Percentiles rank a stretch among this genome's conserved stretches.
phyloP scores from a whole-genome alignment of 1,140 invertebrate species.

The Diorhabda sublineata region DNA sequence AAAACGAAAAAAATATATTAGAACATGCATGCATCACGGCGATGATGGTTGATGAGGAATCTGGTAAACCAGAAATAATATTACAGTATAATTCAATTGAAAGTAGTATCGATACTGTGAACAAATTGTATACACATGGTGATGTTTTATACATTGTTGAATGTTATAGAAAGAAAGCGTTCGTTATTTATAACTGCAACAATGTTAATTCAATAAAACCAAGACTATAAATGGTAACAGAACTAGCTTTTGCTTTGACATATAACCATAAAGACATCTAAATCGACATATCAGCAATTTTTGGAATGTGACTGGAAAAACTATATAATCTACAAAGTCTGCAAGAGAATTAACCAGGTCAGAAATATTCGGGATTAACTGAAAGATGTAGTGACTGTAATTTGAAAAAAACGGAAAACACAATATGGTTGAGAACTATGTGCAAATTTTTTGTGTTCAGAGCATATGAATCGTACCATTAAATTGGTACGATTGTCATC shows the following conservation, averaged over 20 bases:
- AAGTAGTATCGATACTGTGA: constrained; percentile 47
- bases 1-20: constrained; percentile 17
- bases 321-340: too few species aligned
- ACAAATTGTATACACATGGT: constrained; percentile 41
- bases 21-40: constrained; percentile 12
- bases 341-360: too few species aligned
- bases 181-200: too few species aligned
- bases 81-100: constrained; percentile 33
- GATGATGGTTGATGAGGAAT: constrained; percentile 18
- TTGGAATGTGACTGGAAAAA: too few species aligned
- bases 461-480: neutral
- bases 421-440: neutral
- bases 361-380: too few species aligned
- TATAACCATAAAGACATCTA: too few species aligned
- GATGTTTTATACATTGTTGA: neutral
- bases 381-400: too few species aligned
- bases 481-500: neutral
- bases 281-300: too few species aligned
- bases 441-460: neutral
- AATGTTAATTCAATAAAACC: too few species aligned
- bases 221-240: too few species aligned
- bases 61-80: constrained; percentile 20
- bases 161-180: too few species aligned
- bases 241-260: too few species aligned
- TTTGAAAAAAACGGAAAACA: constrained; percentile 7